Percentiles rank a stretch among this genome's conserved stretches.
Evolutionary conservation across 2,113 vertebrate species (phyloP).

Genomic region (Chaetorhynchus papuensis): DNA sequence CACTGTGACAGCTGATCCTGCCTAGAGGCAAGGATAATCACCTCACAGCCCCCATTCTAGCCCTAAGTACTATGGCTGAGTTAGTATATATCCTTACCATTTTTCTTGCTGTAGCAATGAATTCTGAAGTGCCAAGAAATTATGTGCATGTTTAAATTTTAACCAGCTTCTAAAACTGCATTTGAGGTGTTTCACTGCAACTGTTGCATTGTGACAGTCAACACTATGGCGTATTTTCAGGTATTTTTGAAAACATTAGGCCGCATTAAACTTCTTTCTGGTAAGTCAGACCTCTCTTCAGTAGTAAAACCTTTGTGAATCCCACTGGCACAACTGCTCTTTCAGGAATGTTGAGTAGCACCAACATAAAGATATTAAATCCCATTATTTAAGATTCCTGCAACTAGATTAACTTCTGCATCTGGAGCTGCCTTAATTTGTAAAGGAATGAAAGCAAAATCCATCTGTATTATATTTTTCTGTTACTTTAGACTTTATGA

Average conservation of each 20-base stretch:
- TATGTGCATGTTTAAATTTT: neutral
- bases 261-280: neutral
- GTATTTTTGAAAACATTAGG: neutral
- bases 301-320: neutral
- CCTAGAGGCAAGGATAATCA: neutral
- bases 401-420: neutral
- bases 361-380: neutral
- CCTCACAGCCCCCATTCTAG: neutral
- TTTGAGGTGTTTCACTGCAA: neutral
- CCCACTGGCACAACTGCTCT: neutral
- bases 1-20: neutral
- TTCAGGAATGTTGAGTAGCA: neutral
- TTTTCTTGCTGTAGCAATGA: neutral
- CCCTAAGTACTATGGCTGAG: neutral
- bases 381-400: neutral
- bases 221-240: neutral
- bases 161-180: neutral
- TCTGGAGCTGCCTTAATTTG: neutral
- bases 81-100: neutral
- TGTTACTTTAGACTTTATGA: neutral
- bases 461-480: neutral
- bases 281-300: neutral
- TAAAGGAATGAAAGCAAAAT: neutral
- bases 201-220: neutral
- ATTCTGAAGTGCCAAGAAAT: neutral